phyloP scores from a whole-genome alignment of 2,888 invertebrate genomes.

The Cephus spinipes region DNA sequence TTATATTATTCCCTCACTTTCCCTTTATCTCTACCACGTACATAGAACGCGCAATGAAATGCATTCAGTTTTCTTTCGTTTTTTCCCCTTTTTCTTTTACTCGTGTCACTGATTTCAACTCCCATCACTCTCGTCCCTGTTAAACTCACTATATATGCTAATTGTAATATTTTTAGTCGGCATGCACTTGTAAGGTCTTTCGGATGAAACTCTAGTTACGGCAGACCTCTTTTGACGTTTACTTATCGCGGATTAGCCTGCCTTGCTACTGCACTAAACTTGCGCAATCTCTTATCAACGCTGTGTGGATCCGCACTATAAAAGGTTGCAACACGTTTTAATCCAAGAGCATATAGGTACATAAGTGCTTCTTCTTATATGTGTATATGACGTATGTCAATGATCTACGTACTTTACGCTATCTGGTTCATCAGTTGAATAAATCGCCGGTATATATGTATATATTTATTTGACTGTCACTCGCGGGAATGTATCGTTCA shows the following conservation, averaged over 20 bases:
- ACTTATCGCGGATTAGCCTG: constrained; percentile 35
- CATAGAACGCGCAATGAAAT: not conserved
- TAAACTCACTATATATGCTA: not conserved
- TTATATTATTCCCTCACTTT: not conserved
- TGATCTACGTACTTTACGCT: too few relatives aligned
- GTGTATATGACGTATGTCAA: too few relatives aligned
- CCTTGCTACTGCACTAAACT: constrained; percentile 47
- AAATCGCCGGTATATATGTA: too few relatives aligned
- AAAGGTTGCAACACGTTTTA: constrained; percentile 55
- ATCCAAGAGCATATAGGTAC: constrained; percentile 46
- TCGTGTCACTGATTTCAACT: not conserved
- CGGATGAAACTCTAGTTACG: not conserved
- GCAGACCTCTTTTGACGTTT: not conserved
- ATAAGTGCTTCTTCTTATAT: constrained; percentile 26
- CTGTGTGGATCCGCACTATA: constrained; percentile 41
- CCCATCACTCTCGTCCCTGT: not conserved
- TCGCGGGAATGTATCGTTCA: not conserved
- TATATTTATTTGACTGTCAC: too few relatives aligned
- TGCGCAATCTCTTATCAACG: constrained; percentile 52
- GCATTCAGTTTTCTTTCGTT: not conserved
- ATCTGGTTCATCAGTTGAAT: not conserved
- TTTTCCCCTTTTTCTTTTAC: not conserved
- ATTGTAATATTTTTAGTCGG: not conserved
- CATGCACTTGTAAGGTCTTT: not conserved
- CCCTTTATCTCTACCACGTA: not conserved